A percentile compares a stretch with the other conserved stretches of the same genome.
Conservation (phyloP, 2,113 vertebrate species). For the Heliornis fulica region DNA sequence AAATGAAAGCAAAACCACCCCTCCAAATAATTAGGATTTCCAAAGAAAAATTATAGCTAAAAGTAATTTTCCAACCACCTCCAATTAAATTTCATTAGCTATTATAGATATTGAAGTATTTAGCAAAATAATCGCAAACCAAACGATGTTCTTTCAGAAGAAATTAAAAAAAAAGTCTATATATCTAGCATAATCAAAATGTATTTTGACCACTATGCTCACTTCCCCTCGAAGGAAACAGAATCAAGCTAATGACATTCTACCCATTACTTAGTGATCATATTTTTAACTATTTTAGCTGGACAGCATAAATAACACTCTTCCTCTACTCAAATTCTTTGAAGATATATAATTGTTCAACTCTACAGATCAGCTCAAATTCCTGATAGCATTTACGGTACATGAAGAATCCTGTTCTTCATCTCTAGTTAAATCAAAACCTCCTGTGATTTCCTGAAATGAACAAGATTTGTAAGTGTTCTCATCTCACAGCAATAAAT, state of each 20-base stretch:
- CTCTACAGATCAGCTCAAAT: neutral
- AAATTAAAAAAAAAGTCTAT: neutral
- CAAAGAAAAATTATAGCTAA: neutral
- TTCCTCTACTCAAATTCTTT: neutral
- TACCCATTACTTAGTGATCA: neutral
- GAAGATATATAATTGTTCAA: neutral
- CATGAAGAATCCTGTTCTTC: neutral
- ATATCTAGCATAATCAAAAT: neutral
- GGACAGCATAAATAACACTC: neutral
- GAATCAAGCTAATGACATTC: neutral
- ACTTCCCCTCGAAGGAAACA: neutral
- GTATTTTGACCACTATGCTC: neutral
- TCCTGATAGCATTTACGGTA: neutral
- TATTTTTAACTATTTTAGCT: neutral
- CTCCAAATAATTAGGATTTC: neutral
- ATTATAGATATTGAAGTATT: neutral
- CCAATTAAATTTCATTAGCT: neutral
- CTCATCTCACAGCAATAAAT: constrained; percentile 22
- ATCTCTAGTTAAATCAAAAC: neutral
- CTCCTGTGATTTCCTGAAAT: constrained; percentile 7
- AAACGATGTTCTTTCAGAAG: neutral
- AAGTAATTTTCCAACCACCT: neutral
- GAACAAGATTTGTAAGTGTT: constrained; percentile 15
- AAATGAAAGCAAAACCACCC: neutral
- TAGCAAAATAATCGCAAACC: neutral